Evolutionary conservation across 1,140 invertebrate species (phyloP).

Genomic region (Drosophila kurseongensis): DNA sequence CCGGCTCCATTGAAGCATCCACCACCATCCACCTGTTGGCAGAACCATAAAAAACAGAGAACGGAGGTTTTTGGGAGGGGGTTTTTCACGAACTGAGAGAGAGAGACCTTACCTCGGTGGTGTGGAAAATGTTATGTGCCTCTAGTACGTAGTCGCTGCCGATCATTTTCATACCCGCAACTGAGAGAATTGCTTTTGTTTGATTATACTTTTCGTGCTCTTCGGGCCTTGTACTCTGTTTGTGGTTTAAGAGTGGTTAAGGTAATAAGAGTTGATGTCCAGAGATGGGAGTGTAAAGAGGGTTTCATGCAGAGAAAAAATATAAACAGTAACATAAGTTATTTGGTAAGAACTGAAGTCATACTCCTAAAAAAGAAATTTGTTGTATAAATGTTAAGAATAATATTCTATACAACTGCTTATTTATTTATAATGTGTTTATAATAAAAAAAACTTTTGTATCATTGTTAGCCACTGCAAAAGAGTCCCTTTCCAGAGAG

Average conservation of each 20-base stretch:
- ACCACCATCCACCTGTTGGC: conserved; percentile 90
- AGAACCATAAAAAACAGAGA: conserved; percentile 43
- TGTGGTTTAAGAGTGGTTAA: conserved; percentile 49
- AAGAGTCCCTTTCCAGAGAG: no score
- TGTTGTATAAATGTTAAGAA: no score
- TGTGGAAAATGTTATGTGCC: conserved; percentile 94
- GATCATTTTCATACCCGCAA: conserved; percentile 87
- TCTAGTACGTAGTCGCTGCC: conserved; percentile 94
- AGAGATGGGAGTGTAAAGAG: conserved; percentile 26
- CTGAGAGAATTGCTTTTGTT: conserved; percentile 33
- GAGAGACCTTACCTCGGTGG: conserved; percentile 90
- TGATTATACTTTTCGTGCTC: conserved; percentile 57
- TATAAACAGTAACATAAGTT: neutral
- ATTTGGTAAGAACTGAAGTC: neutral
- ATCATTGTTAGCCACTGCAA: no score
- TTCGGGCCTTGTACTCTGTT: conserved; percentile 44
- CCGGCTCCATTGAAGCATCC: conserved; percentile 92
- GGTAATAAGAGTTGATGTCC: conserved; percentile 18
- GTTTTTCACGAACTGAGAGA: conserved; percentile 1
- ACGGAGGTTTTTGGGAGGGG: conserved; percentile 7
- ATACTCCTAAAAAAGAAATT: neutral
- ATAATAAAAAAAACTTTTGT: no score
- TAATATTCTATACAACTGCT: no score
- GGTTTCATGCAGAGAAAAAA: conserved; percentile 18
- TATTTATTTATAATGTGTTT: no score